A percentile compares a stretch with the other conserved stretches of the same genome.
phyloP scores from a whole-genome alignment of 1,140 invertebrate genomes.

The Drosophila punjabiensis region DNA sequence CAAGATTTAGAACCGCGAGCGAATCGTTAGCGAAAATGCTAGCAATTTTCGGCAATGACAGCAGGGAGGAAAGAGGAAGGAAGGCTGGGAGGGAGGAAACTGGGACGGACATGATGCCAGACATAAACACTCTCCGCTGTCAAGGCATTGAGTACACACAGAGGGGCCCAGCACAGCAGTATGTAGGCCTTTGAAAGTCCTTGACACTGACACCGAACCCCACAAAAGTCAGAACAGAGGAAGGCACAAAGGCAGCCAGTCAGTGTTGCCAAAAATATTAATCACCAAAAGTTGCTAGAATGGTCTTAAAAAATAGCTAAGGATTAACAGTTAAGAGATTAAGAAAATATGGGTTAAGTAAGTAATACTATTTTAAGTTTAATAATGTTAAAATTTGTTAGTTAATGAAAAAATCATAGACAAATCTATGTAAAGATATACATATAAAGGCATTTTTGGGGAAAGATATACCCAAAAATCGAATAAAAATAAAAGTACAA shows the following conservation, averaged over 20 bases:
- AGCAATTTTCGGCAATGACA: slow-evolving; percentile 48
- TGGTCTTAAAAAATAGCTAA: too few species aligned
- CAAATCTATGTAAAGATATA: not conserved
- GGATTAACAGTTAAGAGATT: not conserved
- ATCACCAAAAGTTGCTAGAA: not conserved
- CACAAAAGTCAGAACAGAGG: slow-evolving; percentile 16
- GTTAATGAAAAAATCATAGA: too few species aligned
- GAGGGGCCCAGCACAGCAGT: not conserved
- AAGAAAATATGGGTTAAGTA: not conserved
- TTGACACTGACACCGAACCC: slow-evolving; percentile 73
- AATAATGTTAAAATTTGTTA: not conserved
- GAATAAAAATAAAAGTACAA: too few species aligned
- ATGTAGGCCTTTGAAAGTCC: slow-evolving; percentile 50
- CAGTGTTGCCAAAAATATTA: slow-evolving; percentile 10
- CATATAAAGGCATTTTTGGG: too few species aligned
- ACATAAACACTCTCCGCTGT: slow-evolving; percentile 61
- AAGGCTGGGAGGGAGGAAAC: slow-evolving; percentile 5
- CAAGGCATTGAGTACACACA: slow-evolving; percentile 48
- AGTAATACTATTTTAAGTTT: not conserved
- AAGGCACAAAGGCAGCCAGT: not conserved
- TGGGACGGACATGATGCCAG: slow-evolving; percentile 36
- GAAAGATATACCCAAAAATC: too few species aligned
- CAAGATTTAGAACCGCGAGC: slow-evolving; percentile 54
- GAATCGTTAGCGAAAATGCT: slow-evolving; percentile 60
- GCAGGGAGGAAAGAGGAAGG: not conserved